Conservation (phyloP, 2,113 vertebrate genomes). For the Zosterops lateralis region DNA sequence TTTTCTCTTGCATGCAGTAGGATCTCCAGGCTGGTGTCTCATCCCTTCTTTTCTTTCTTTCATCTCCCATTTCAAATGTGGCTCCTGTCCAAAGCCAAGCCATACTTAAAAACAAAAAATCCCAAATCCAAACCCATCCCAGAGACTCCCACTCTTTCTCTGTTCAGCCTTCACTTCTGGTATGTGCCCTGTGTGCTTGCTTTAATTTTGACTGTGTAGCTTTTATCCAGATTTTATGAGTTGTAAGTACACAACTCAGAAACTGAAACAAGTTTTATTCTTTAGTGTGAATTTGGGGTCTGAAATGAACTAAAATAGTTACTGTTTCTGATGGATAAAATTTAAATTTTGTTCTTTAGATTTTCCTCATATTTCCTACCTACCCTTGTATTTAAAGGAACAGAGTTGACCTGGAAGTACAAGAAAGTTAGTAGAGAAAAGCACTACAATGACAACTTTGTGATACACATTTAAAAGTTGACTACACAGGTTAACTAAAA, state of each 20-base stretch:
- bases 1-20: accelerated
- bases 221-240: neutral
- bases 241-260: neutral
- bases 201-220: neutral
- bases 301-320: neutral
- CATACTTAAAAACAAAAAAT: neutral
- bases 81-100: neutral
- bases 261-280: neutral
- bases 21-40: neutral
- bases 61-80: neutral
- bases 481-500: neutral
- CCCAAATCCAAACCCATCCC: neutral
- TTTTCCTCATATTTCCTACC: neutral
- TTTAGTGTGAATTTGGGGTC: neutral
- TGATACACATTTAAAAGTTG: neutral
- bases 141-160: accelerated
- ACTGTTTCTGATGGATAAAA: neutral
- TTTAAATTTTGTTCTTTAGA: neutral
- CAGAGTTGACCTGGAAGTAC: neutral
- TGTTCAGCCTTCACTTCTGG: neutral
- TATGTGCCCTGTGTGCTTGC: neutral
- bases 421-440: neutral
- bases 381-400: neutral
- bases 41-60: neutral
- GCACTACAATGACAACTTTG: neutral